phyloP scores from a whole-genome alignment of 2,888 invertebrate species.

The Epinotia demarniana region DNA sequence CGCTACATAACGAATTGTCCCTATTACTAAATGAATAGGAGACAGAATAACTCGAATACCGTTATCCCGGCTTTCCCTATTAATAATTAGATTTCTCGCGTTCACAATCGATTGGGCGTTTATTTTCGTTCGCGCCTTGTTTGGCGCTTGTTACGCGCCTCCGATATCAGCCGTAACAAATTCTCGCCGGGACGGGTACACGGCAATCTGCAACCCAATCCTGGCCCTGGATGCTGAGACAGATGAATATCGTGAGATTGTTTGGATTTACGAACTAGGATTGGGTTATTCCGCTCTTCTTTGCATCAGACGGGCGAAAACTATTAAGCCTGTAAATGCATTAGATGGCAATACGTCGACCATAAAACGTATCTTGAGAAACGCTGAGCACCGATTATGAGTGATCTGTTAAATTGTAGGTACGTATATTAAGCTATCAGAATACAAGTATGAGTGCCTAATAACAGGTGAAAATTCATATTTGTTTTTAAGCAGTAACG shows the following conservation, averaged over 20 bases:
- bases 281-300: not conserved
- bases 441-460: too few species aligned
- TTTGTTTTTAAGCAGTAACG: too few species aligned
- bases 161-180: slow-evolving; percentile 60
- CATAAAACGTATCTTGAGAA: too few species aligned
- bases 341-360: not conserved
- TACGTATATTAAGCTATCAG: too few species aligned
- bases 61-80: slow-evolving; percentile 15
- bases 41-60: not conserved
- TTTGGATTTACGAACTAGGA: not conserved
- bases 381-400: not conserved
- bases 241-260: slow-evolving; percentile 15
- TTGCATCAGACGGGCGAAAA: not conserved
- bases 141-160: slow-evolving; percentile 48
- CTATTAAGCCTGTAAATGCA: not conserved
- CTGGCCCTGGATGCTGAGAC: slow-evolving; percentile 46
- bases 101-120: slow-evolving; percentile 41
- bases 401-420: not conserved
- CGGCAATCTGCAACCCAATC: slow-evolving; percentile 66
- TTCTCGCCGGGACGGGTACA: slow-evolving; percentile 62
- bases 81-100: slow-evolving; percentile 41
- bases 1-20: not conserved
- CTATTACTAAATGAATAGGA: not conserved
- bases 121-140: slow-evolving; percentile 46
- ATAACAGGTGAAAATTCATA: too few species aligned